Base-by-base conservation (phyloP, 2,797 vertebrate genomes). In the Steatocranus sp. region DNA sequence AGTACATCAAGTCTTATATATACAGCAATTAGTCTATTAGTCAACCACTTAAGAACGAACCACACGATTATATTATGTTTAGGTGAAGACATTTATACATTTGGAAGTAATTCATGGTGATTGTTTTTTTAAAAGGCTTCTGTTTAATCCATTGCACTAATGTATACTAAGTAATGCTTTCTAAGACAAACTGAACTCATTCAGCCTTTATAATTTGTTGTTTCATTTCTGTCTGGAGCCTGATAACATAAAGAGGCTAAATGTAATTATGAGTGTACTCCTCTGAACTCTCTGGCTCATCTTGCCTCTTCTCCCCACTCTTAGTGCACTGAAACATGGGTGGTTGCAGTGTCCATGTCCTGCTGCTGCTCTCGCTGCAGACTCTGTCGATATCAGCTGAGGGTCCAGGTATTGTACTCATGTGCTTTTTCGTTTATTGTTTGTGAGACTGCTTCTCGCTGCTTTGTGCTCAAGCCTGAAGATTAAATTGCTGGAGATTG, bases 241-340 rank as follows among this genome's bases (percentile, higher is more conserved):
- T 41, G 74, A 68, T 70, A 84, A 75, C 68, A 68, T 14, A 83
- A 25, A 53, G 54, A 75, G 43, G 25, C 56, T 85, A 81, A 89
- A 92, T 92, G 78, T 84, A 78, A 93, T 90, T 87, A 91, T 86
- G 76, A 41, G 78, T 89, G 85, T 43, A 75, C 84, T 88, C 76
- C 81, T 88, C 12, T 88, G 78, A 89, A 82, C 79, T 79, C n/a
- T 74, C 43, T 32, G 75, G 79, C 75, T 81, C 66, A 70, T 85
- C 75, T 82, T 32, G 27, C 43, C 25, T 25, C 54, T 77, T 30
- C 23, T 51, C 75, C 70, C 41, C 20, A 46, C 66, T 46, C 66
- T 32, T 88, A 96, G 96, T 89, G 95, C 94, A 94, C 93, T 93
- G 93, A 95, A 93, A 91, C 95, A 96, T 97, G 96, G 96, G 90